Percentiles rank a stretch among this genome's conserved stretches.
These are phyloP conservation scores for Semicossyphus pulcher DNA, from an alignment of 2,113 vertebrate species.

Conservation along the genomic window DNA sequence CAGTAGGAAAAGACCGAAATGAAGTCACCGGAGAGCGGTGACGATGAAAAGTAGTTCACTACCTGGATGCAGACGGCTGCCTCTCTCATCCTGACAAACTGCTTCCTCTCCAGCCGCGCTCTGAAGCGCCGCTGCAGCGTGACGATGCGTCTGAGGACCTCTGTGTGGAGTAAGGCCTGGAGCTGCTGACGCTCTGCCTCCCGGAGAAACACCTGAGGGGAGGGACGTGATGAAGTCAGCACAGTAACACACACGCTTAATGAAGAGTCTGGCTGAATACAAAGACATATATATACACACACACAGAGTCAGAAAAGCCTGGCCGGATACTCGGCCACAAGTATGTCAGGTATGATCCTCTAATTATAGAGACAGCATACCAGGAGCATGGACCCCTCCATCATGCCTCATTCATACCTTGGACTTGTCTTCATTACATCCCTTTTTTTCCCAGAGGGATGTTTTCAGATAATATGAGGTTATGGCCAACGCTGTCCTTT, in stretches of 20 bases:
- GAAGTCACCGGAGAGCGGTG: neutral
- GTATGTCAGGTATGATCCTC: slow-evolving; percentile 71
- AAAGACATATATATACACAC: slow-evolving; percentile 23
- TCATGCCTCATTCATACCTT: slow-evolving; percentile 46
- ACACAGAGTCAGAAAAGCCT: slow-evolving; percentile 22
- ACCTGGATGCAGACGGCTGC: slow-evolving; percentile 91
- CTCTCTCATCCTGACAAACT: slow-evolving; percentile 87
- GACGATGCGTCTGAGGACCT: slow-evolving; percentile 90
- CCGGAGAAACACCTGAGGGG: slow-evolving; percentile 91
- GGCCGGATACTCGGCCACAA: slow-evolving; percentile 32
- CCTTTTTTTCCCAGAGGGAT: slow-evolving; percentile 16
- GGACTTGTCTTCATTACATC: slow-evolving; percentile 56
- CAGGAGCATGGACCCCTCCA: slow-evolving; percentile 35
- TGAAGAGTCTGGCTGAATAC: slow-evolving; percentile 6
- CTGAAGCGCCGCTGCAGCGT: slow-evolving; percentile 90
- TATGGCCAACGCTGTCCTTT: slow-evolving; percentile 1
- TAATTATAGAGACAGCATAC: slow-evolving; percentile 76
- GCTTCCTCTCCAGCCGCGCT: slow-evolving; percentile 87
- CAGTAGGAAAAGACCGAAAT: no score
- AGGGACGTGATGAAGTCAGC: slow-evolving; percentile 28
- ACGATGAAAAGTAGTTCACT: slow-evolving; percentile 51
- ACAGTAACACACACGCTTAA: neutral
- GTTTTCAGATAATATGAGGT: slow-evolving; percentile 36
- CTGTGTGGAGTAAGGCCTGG: slow-evolving; percentile 90
- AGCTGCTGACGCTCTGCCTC: slow-evolving; percentile 90